phyloP scores from a whole-genome alignment of 2,113 vertebrate genomes.

The Rhinichthys klamathensis region DNA sequence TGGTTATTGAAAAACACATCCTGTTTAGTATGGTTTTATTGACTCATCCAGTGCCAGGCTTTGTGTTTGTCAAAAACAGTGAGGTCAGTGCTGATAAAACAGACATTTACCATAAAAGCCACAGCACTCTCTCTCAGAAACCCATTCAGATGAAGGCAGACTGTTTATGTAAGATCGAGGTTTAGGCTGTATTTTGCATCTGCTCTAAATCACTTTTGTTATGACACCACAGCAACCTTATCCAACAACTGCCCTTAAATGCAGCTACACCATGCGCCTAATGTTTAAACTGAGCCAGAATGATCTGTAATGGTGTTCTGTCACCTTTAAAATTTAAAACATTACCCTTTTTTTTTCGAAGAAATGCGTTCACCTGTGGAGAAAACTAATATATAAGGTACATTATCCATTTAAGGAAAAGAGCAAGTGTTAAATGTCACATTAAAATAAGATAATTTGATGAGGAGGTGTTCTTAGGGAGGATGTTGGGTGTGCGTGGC shows the following conservation, averaged over 20 bases:
- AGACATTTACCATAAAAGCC: constrained; percentile 32
- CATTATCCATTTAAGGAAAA: constrained; percentile 21
- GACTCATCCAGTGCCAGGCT: constrained; percentile 8
- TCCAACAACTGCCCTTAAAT: constrained; percentile 27
- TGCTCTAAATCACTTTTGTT: constrained; percentile 37
- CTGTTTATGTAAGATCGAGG: constrained; percentile 20
- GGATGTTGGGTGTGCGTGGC: not conserved
- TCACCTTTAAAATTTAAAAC: not conserved
- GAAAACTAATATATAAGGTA: not conserved
- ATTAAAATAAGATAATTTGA: constrained; percentile 31
- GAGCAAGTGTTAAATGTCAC: constrained; percentile 1
- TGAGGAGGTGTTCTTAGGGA: not conserved
- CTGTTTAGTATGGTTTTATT: constrained; percentile 15
- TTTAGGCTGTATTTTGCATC: constrained; percentile 17
- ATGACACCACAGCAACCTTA: constrained; percentile 2
- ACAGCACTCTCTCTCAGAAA: constrained; percentile 30
- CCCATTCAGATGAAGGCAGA: constrained; percentile 10
- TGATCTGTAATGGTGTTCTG: not conserved
- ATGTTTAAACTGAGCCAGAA: not conserved
- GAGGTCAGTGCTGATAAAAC: constrained; percentile 32
- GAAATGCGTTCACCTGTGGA: not conserved
- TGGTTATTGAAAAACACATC: constrained; percentile 29
- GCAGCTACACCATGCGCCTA: not conserved
- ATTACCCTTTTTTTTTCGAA: not conserved
- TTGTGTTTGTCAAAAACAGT: constrained; percentile 34